phyloP scores from a whole-genome alignment of 1,140 invertebrate genomes.

The Dryas iulia region DNA sequence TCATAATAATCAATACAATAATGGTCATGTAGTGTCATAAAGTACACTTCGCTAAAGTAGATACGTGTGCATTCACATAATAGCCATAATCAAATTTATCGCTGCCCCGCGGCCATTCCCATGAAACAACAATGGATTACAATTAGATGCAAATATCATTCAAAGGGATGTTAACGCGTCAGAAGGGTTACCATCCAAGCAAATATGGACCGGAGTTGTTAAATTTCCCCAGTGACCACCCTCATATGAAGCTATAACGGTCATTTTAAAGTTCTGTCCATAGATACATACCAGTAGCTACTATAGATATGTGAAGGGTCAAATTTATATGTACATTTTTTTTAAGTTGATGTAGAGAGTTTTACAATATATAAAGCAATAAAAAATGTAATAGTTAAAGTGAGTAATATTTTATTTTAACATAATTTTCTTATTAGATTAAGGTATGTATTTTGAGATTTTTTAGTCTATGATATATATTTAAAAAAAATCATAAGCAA shows the following conservation, averaged over 20 bases:
- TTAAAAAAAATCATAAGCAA: too few species aligned
- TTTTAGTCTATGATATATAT: too few species aligned
- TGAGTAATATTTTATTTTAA: too few species aligned
- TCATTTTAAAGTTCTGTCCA: constrained; percentile 25
- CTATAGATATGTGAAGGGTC: neutral
- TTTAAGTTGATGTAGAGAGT: neutral
- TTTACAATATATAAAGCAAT: neutral
- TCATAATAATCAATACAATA: neutral
- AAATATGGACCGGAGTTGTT: constrained; percentile 54
- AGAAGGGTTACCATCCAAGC: constrained; percentile 60
- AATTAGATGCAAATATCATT: constrained; percentile 75
- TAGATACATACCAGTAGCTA: neutral
- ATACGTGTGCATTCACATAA: constrained; percentile 14
- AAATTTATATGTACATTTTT: neutral
- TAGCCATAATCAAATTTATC: constrained; percentile 33
- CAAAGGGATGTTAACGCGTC: constrained; percentile 46
- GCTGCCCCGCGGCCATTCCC: constrained; percentile 55
- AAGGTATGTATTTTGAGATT: too few species aligned
- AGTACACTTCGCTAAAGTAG: neutral
- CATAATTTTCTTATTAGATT: too few species aligned
- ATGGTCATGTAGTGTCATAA: neutral
- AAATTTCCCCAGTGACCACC: constrained; percentile 67
- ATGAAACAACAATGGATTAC: constrained; percentile 65
- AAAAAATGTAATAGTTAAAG: too few species aligned
- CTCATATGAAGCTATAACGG: constrained; percentile 58